These are phyloP conservation scores for Odontomyia ornata DNA, from an alignment of 2,888 invertebrate genomes.

Conservation along the genomic window DNA sequence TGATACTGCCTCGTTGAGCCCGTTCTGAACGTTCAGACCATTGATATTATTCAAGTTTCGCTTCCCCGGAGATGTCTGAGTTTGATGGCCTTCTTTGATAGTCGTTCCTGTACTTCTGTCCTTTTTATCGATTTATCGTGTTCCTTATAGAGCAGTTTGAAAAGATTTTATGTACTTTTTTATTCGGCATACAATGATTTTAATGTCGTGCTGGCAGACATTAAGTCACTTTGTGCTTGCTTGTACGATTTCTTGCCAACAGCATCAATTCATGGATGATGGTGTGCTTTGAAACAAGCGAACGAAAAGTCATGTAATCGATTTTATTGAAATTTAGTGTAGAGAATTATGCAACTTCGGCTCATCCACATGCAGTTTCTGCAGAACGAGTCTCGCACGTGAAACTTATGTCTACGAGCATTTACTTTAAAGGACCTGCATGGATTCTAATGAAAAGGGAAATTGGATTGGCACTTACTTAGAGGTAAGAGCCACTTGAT, in stretches of 20 bases:
- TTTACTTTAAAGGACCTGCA: background rate
- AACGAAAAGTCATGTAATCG: background rate
- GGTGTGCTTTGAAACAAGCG: background rate
- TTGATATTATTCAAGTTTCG: conserved; percentile 18
- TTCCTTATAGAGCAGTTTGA: conserved; percentile 27
- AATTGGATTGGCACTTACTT: no score
- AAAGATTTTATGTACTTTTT: conserved; percentile 42
- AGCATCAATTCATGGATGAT: conserved; percentile 1
- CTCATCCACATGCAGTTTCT: background rate
- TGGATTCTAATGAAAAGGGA: background rate
- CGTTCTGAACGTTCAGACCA: background rate
- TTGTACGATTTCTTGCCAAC: background rate
- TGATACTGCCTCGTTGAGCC: background rate
- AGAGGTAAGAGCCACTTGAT: no score
- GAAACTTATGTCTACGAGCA: background rate
- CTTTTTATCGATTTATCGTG: conserved; percentile 40
- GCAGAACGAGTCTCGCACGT: background rate
- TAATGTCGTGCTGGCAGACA: conserved; percentile 36
- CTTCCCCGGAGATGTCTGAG: conserved; percentile 36
- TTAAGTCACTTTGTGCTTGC: conserved; percentile 28
- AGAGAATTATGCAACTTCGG: conserved; percentile 12
- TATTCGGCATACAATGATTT: conserved; percentile 24
- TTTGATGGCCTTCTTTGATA: conserved; percentile 43
- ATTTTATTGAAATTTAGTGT: conserved; percentile 2
- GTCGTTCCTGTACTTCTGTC: conserved; percentile 12